Base-by-base conservation (phyloP, 2,888 invertebrate genomes). In the Cacoxenus indagator region DNA sequence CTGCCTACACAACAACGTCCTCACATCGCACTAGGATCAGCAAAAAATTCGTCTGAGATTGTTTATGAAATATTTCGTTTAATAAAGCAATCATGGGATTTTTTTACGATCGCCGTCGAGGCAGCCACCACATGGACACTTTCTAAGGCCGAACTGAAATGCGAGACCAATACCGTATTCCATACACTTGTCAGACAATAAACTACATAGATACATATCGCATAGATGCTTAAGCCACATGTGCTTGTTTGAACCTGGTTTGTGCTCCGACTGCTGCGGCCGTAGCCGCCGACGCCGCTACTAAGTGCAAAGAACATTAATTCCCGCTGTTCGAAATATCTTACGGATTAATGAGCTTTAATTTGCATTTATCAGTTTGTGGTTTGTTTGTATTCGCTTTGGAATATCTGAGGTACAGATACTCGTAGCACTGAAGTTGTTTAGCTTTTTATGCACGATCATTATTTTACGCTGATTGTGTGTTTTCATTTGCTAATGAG, bases 31-130 rank as follows among this genome's bases (percentile, higher is more conserved):
- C 9, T 14, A 37, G 37, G 14, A 37, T 37, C 37, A 37, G 37
- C 14, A 37, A 11, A 8, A 5, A 37, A 37, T 37, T 37, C 37
- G 37, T 37, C 8, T 37, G 5, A 37, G 37, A 22, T 51, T 51
- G 80, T 81, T 81, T 81, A 81, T 81, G 82, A 81, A 81, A 81
- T 78, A 81, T 78, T 79, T 78, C 76, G 74, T 71, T 82, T 82
- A 82, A 81, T 81, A 81, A 81, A 81, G 81, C 81, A 81, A 81
- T 81, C 82, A 81, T 78, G 74, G 76, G 70, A 72, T 81, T 78
- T 79, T n/a, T 81, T 81, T 81, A 81, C 73, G 81, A 76, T 75
- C 43, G 29, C 59, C 48, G 70, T 67, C 61, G 43, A 61, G 43
- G 46, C 62, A 31, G 43, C 62, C 43, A 24, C 64, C 43, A 64